Conservation (phyloP, 2,113 vertebrate genomes). For the Neopipo cinnamomea region DNA sequence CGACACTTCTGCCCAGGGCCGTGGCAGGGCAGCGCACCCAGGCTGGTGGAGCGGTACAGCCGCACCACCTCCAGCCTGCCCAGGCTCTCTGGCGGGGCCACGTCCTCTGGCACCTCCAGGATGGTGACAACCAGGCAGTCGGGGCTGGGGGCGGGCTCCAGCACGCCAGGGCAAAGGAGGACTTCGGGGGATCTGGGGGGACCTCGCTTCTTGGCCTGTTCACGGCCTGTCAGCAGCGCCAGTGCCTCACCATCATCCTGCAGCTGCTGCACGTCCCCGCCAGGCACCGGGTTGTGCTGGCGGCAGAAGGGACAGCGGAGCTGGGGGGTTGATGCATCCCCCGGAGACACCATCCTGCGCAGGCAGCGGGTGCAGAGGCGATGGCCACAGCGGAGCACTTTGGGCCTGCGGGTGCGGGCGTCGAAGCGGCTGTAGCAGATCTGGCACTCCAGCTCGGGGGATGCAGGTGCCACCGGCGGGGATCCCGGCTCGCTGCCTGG, state of each 20-base stretch:
- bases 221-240: constrained; percentile 73
- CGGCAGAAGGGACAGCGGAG: constrained; percentile 90
- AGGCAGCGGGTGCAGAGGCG: constrained; percentile 84
- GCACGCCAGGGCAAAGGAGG: constrained; percentile 78
- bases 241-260: constrained; percentile 80
- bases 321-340: constrained; percentile 65
- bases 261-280: constrained; percentile 79
- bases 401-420: constrained; percentile 74
- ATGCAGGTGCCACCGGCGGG: constrained; percentile 46
- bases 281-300: constrained; percentile 76
- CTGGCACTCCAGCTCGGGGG: constrained; percentile 84
- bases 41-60: constrained; percentile 76
- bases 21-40: constrained; percentile 75
- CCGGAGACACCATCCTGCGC: constrained; percentile 77
- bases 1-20: constrained; percentile 75
- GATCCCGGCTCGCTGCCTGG: not conserved
- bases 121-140: constrained; percentile 89
- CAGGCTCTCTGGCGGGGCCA: constrained; percentile 74
- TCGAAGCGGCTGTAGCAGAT: constrained; percentile 88
- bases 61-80: constrained; percentile 80
- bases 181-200: constrained; percentile 66
- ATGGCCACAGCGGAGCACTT: constrained; percentile 82
- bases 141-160: constrained; percentile 62
- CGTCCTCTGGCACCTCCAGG: constrained; percentile 82
- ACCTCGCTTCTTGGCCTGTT: constrained; percentile 51